These are phyloP conservation scores for Lumbricus terrestris DNA, from an alignment of 2,888 invertebrate genomes.

Conservation along the genomic window DNA sequence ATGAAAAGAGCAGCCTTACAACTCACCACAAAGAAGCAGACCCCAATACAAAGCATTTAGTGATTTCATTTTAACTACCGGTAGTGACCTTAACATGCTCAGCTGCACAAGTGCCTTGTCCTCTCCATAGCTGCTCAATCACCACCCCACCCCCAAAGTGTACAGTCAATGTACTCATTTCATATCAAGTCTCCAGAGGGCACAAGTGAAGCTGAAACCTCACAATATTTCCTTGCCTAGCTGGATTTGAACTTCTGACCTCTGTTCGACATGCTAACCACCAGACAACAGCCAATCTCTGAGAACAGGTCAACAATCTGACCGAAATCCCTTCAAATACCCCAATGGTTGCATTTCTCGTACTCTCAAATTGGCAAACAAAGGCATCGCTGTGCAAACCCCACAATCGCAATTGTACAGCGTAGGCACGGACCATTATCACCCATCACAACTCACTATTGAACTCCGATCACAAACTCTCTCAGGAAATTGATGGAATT, in stretches of 20 bases:
- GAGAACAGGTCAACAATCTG: too few relatives aligned
- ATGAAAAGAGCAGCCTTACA: neutral
- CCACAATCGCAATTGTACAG: neutral
- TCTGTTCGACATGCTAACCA: too few relatives aligned
- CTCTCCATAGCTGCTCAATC: neutral
- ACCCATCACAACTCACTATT: neutral
- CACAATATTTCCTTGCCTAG: too few relatives aligned
- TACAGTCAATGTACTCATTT: slow-evolving; percentile 3
- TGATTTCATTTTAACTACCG: neutral
- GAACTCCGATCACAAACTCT: slow-evolving; percentile 3
- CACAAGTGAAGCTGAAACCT: too few relatives aligned
- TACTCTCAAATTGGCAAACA: neutral
- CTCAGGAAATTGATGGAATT: neutral
- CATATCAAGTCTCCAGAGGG: neutral
- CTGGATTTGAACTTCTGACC: too few relatives aligned
- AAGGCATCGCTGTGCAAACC: neutral
- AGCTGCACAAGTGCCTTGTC: neutral
- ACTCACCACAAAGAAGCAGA: neutral
- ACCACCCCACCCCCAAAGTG: neutral
- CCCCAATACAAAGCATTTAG: neutral
- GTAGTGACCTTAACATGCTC: neutral
- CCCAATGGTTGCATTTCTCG: neutral
- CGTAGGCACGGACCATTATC: neutral
- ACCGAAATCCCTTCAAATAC: neutral
- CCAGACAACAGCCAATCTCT: too few relatives aligned